A percentile compares a stretch with the other conserved stretches of the same genome.
phyloP scores from a whole-genome alignment of 2,113 vertebrate genomes.

The Passer domesticus region DNA sequence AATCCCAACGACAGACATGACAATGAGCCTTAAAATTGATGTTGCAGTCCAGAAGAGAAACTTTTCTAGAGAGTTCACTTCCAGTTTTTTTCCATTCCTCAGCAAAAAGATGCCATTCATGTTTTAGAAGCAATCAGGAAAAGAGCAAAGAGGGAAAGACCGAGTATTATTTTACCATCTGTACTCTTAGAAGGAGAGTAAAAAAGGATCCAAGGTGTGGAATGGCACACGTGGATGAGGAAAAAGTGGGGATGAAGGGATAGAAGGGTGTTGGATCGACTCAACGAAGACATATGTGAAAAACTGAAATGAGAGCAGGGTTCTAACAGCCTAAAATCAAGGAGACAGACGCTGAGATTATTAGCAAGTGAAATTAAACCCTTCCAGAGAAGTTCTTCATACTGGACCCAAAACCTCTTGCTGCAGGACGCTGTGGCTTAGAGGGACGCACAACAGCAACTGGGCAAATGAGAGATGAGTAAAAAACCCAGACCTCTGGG shows the following conservation, averaged over 20 bases:
- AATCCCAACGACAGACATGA: background rate
- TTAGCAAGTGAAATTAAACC: background rate
- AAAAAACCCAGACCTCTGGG: background rate
- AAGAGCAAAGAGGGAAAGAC: background rate
- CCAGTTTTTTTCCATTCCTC: background rate
- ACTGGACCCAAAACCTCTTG: background rate
- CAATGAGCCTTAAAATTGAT: constrained; percentile 25
- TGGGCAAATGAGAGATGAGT: background rate
- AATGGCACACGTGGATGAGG: rapidly evolving
- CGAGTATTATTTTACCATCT: background rate
- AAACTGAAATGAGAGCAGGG: background rate
- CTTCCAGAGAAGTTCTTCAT: background rate
- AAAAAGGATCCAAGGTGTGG: background rate
- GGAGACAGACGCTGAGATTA: background rate
- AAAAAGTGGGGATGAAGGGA: background rate
- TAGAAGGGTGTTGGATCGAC: background rate
- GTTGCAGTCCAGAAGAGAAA: background rate
- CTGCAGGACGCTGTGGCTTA: background rate
- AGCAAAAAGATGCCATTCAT: background rate
- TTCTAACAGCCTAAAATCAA: background rate
- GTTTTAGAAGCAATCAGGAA: background rate
- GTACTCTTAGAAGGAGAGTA: background rate
- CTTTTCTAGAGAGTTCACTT: background rate
- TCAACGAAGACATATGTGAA: background rate
- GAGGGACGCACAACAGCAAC: background rate